Percentiles rank a stretch among this genome's conserved stretches.
These are phyloP conservation scores for Aplysina aerophoba DNA, from an alignment of 37 sponge, comb jelly and placozoan genomes.

Conservation along the genomic window DNA sequence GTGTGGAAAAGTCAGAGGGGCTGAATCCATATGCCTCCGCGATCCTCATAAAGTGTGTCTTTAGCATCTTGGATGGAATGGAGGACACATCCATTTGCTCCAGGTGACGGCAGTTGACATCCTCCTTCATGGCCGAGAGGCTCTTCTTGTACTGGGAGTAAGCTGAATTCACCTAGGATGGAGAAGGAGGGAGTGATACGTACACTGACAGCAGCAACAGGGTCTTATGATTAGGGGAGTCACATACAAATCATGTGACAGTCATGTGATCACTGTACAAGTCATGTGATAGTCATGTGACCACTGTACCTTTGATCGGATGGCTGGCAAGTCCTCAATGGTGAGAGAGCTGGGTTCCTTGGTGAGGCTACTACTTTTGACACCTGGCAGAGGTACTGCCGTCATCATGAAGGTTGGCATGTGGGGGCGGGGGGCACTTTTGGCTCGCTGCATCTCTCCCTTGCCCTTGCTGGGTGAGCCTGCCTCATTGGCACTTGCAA, in stretches of 20 bases:
- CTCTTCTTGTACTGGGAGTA: conserved; percentile 33
- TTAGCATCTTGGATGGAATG: conserved; percentile 43
- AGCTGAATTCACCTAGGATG: conserved; percentile 34
- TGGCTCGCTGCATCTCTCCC: not conserved
- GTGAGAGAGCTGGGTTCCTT: conserved; percentile 46
- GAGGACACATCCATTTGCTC: conserved; percentile 42
- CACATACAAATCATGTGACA: not conserved
- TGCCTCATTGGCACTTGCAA: too few relatives aligned
- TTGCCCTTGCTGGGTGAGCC: too few relatives aligned
- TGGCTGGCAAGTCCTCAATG: conserved; percentile 61
- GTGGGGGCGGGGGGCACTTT: conserved; percentile 1
- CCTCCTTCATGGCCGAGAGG: conserved; percentile 29
- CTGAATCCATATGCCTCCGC: conserved; percentile 57
- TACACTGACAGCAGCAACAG: too few relatives aligned
- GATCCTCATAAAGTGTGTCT: conserved; percentile 45
- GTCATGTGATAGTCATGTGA: too few relatives aligned
- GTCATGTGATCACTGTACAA: too few relatives aligned
- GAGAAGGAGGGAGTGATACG: too few relatives aligned
- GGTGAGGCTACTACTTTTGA: not conserved
- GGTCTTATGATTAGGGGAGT: too few relatives aligned
- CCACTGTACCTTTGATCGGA: conserved; percentile 46
- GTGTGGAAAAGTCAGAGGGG: conserved; percentile 30
- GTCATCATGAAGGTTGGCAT: not conserved
- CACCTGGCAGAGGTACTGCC: conserved; percentile 30
- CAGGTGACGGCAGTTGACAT: conserved; percentile 27